Conservation (phyloP, 2,113 vertebrate genomes). For the Phyllostomus discolor region DNA sequence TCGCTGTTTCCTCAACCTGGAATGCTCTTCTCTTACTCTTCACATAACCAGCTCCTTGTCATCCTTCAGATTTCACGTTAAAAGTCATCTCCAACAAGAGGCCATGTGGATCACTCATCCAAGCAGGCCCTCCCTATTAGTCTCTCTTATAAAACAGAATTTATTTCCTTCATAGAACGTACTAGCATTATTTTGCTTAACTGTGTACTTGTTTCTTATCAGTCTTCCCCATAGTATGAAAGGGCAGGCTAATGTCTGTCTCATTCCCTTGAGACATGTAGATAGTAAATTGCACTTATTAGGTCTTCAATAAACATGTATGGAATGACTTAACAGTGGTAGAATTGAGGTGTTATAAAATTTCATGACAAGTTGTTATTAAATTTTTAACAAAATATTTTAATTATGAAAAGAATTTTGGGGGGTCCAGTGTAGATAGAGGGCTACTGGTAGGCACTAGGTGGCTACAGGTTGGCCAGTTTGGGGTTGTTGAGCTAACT, state of each 20-base stretch:
- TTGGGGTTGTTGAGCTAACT: not conserved
- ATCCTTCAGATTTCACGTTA: not conserved
- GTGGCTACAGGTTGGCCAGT: not conserved
- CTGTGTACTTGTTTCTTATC: not conserved
- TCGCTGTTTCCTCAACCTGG: not conserved
- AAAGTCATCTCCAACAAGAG: not conserved
- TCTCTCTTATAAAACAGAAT: not conserved
- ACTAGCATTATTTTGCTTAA: not conserved
- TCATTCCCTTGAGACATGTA: not conserved
- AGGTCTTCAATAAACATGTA: not conserved
- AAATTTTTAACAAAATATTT: not conserved
- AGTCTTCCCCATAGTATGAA: not conserved
- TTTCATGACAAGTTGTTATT: not conserved
- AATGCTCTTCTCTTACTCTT: not conserved
- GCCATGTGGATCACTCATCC: not conserved
- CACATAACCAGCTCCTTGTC: not conserved
- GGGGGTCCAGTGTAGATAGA: not conserved
- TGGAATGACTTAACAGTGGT: not conserved
- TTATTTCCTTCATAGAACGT: not conserved
- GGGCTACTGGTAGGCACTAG: not conserved
- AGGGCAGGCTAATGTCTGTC: not conserved
- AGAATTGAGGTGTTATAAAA: not conserved
- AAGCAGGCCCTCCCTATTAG: not conserved
- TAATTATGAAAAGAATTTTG: not conserved
- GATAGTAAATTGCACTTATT: not conserved